A percentile compares a stretch with the other conserved stretches of the same genome.
Evolutionary conservation across 2,888 invertebrate genomes (phyloP).

Genomic region (Apamea anceps): DNA sequence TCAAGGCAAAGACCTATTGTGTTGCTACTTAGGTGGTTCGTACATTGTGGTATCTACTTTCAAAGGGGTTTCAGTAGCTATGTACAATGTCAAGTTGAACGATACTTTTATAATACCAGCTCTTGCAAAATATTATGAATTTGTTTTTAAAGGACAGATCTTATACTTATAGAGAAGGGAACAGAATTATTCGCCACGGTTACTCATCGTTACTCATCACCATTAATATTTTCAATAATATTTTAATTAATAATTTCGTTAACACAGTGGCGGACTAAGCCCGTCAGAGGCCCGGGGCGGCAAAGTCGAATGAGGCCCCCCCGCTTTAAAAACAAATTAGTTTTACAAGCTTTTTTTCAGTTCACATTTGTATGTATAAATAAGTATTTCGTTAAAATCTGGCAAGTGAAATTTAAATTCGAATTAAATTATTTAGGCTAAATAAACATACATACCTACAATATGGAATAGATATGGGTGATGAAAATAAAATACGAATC

Average conservation of each 20-base stretch:
- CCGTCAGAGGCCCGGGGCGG: too few species aligned
- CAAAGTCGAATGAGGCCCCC: too few species aligned
- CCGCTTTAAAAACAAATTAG: too few species aligned
- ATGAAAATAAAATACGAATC: too few species aligned
- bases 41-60: not conserved
- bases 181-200: not conserved
- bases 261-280: too few species aligned
- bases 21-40: not conserved
- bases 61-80: not conserved
- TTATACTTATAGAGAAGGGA: not conserved
- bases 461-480: too few species aligned
- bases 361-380: too few species aligned
- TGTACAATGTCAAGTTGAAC: not conserved
- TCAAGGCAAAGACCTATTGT: conserved; percentile 24
- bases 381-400: too few species aligned
- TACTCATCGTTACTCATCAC: not conserved
- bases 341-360: too few species aligned
- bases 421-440: too few species aligned
- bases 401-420: too few species aligned
- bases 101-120: not conserved
- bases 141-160: not conserved
- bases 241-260: not conserved
- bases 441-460: too few species aligned
- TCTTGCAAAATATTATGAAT: not conserved
- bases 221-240: not conserved